phyloP scores from a whole-genome alignment of 1,140 invertebrate genomes.

The Himalopsyche phryganea region DNA sequence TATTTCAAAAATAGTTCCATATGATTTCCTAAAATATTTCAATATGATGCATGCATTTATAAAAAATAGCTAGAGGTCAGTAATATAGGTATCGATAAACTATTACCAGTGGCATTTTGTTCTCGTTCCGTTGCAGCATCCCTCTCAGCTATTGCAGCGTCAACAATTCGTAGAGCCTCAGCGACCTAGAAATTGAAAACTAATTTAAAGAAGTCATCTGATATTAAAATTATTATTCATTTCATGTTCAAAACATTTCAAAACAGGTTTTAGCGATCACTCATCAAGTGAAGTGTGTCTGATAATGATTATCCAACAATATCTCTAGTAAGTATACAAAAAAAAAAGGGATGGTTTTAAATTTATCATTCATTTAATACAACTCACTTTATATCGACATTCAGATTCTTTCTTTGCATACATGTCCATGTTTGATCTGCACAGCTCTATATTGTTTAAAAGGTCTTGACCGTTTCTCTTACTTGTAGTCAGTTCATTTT shows the following conservation, averaged over 20 bases:
- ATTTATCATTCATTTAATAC: not conserved
- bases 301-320: no score
- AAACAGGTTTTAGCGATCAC: no score
- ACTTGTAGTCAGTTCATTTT: slow-evolving; percentile 22
- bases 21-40: no score
- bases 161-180: slow-evolving; percentile 52
- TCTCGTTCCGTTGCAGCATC: slow-evolving; percentile 39
- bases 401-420: slow-evolving; percentile 29
- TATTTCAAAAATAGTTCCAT: no score
- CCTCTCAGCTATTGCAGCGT: slow-evolving; percentile 50
- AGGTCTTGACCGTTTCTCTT: slow-evolving; percentile 26
- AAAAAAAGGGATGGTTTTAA: no score
- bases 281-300: no score
- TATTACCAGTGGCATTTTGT: slow-evolving; percentile 34
- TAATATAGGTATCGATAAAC: no score
- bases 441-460: slow-evolving; percentile 23
- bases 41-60: no score
- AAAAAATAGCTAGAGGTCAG: not conserved
- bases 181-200: slow-evolving; percentile 43
- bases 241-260: no score
- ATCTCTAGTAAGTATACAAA: no score
- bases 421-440: slow-evolving; percentile 22
- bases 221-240: no score
- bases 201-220: no score
- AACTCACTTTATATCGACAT: slow-evolving; percentile 28